These are phyloP conservation scores for Caenorhabditis japonica DNA, from an alignment of 2,888 invertebrate genomes.

Conservation along the genomic window DNA sequence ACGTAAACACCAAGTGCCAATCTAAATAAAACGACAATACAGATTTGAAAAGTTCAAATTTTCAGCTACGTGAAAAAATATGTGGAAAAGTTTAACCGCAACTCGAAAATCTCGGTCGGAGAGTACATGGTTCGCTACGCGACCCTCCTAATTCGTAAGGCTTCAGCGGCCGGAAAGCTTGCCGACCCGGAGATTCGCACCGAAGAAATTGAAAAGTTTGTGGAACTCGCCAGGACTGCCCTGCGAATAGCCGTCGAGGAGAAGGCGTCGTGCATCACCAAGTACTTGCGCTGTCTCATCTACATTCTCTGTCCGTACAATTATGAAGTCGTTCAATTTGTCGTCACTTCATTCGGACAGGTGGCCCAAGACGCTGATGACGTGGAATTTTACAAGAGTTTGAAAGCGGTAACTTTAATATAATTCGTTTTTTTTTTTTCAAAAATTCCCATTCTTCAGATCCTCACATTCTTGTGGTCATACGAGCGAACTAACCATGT, in stretches of 20 bases:
- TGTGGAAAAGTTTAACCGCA: slow-evolving; percentile 12
- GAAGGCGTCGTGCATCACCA: slow-evolving; percentile 8
- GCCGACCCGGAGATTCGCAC: slow-evolving; percentile 15
- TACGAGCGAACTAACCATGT: slow-evolving; percentile 46
- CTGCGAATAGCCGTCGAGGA: slow-evolving; percentile 36
- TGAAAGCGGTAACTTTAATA: slow-evolving; percentile 19
- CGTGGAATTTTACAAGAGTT: slow-evolving; percentile 19
- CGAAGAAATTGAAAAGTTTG: slow-evolving; percentile 31
- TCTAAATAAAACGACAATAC: too few species aligned
- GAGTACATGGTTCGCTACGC: slow-evolving; percentile 51
- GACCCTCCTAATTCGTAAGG: slow-evolving; percentile 32
- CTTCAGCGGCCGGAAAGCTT: slow-evolving; percentile 28
- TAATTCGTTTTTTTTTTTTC: too few species aligned
- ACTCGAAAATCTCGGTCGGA: slow-evolving; percentile 5
- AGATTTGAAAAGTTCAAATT: too few species aligned
- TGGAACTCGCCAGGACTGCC: slow-evolving; percentile 29
- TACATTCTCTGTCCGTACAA: slow-evolving; percentile 66
- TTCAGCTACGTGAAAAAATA: slow-evolving; percentile 34
- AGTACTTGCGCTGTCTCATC: slow-evolving; percentile 32
- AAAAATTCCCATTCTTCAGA: too few species aligned
- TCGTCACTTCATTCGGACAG: slow-evolving; percentile 16
- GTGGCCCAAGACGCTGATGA: slow-evolving; percentile 23
- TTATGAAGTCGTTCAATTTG: slow-evolving; percentile 60
- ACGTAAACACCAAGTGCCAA: too few species aligned
- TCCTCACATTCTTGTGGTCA: slow-evolving; percentile 31